phyloP scores from a whole-genome alignment of 2,113 vertebrate genomes.

The Girardinichthys multiradiatus region DNA sequence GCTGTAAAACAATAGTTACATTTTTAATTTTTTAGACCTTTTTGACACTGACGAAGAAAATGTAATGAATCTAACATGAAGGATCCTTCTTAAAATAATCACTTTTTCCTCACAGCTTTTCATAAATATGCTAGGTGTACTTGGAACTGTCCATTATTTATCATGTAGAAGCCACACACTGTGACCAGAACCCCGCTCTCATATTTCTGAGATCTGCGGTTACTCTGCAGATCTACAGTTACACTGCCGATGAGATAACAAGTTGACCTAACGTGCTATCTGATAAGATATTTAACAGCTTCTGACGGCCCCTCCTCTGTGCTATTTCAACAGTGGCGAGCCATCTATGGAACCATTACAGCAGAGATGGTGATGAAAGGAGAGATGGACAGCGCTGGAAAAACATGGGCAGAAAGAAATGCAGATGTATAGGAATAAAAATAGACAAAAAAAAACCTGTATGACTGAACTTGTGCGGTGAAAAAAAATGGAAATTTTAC shows the following conservation, averaged over 20 bases:
- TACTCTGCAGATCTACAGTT: constrained; percentile 37
- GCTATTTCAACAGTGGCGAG: neutral
- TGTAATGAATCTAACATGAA: neutral
- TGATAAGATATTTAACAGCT: constrained; percentile 44
- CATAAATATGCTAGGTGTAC: neutral
- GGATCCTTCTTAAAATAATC: too few relatives aligned
- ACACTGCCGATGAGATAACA: constrained; percentile 45
- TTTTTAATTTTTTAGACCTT: neutral
- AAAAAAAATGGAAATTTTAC: constrained; percentile 12
- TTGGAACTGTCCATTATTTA: constrained; percentile 23
- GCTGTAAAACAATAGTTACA: neutral
- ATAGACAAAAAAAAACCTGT: neutral
- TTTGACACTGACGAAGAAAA: neutral
- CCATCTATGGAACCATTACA: neutral
- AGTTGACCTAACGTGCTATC: constrained; percentile 37
- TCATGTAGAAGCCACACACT: constrained; percentile 6
- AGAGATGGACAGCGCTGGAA: neutral
- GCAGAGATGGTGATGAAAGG: neutral
- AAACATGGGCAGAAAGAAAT: neutral
- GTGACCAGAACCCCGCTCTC: constrained; percentile 27
- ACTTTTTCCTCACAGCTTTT: neutral
- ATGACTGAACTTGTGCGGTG: neutral
- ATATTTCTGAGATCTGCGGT: constrained; percentile 41
- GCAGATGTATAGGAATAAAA: neutral
- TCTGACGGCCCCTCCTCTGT: constrained; percentile 4